Conservation (phyloP, 2,797 vertebrate species). For the Ciconia nigra region DNA sequence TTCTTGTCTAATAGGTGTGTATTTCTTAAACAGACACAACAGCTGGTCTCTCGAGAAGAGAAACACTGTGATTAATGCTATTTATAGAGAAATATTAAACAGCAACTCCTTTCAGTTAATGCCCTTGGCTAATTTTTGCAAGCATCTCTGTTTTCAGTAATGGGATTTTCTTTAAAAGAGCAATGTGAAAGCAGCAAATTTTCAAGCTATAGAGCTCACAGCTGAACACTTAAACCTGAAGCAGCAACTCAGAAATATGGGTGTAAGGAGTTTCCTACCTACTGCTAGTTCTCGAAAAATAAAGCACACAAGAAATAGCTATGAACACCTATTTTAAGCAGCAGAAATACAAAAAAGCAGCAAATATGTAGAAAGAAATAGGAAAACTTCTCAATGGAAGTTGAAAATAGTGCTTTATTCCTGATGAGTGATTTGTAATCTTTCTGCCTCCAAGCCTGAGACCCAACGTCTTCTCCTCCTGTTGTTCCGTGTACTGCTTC, state of each 20-base stretch:
- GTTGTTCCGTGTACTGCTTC: background rate
- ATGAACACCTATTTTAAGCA: background rate
- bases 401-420: background rate
- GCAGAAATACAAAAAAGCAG: background rate
- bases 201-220: slow-evolving; percentile 4
- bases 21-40: slow-evolving; percentile 23
- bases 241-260: background rate
- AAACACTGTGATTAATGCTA: slow-evolving; percentile 14
- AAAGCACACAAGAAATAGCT: background rate
- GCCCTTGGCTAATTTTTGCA: slow-evolving; percentile 24
- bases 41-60: slow-evolving; percentile 19
- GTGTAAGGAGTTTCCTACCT: background rate
- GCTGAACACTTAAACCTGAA: background rate
- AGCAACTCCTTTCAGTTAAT: background rate
- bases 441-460: background rate
- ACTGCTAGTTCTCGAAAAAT: background rate
- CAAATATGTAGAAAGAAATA: background rate
- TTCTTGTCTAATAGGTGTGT: background rate
- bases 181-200: background rate
- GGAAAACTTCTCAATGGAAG: background rate
- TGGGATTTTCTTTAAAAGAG: slow-evolving; percentile 17
- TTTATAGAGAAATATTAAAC: slow-evolving; percentile 40
- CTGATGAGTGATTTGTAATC: background rate
- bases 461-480: background rate
- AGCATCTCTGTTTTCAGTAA: slow-evolving; percentile 7